These are phyloP conservation scores for Trichonephila clavipes DNA, from an alignment of 1,140 invertebrate genomes.

Conservation along the genomic window DNA sequence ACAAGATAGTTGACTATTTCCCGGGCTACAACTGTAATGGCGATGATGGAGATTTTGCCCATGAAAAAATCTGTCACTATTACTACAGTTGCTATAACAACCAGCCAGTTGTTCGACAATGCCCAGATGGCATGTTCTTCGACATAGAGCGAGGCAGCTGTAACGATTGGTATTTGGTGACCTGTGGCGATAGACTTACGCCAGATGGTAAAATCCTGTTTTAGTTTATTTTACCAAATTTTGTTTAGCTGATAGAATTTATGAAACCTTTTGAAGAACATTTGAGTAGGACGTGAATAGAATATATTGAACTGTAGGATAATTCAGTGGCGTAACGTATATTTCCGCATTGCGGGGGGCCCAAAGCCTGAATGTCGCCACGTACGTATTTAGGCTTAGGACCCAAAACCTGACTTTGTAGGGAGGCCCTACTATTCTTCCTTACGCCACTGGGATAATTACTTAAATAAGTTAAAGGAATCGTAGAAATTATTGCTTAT, in stretches of 20 bases:
- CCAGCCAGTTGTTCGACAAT: constrained; percentile 19
- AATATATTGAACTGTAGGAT: no score
- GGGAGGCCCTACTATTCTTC: no score
- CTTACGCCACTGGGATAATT: no score
- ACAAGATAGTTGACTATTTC: constrained; percentile 32
- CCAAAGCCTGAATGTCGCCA: no score
- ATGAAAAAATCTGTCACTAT: constrained; percentile 54
- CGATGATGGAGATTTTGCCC: constrained; percentile 29
- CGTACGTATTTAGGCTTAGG: no score
- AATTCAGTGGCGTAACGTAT: no score
- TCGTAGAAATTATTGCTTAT: no score
- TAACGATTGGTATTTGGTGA: constrained; percentile 65
- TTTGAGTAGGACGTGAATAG: no score
- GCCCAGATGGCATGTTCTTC: constrained; percentile 57
- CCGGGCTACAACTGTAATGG: constrained; percentile 34
- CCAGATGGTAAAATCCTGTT: constrained; percentile 51
- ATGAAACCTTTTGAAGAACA: neutral
- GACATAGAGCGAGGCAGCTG: constrained; percentile 41
- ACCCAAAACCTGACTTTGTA: no score
- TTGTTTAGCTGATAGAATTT: neutral
- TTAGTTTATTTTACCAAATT: neutral
- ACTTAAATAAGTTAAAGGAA: no score
- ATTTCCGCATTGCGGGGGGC: no score
- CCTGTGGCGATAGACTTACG: constrained; percentile 48
- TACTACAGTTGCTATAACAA: constrained; percentile 66